Conservation (phyloP, 2,888 invertebrate species). For the Eupithecia tripunctaria region DNA sequence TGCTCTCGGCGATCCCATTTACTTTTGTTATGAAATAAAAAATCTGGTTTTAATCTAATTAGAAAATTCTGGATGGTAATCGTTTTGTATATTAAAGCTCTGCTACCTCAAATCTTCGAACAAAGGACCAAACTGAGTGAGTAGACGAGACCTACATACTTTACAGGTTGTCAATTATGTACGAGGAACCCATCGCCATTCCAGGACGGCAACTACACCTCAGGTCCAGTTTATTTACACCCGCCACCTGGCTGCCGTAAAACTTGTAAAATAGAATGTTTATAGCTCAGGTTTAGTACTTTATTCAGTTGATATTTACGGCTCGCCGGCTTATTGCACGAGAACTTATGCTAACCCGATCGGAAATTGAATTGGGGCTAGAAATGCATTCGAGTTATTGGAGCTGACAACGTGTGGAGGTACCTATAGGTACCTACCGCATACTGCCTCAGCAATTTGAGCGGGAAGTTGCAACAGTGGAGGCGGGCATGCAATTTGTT, state of each 20-base stretch:
- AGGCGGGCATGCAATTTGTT: neutral
- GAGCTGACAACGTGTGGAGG: conserved; percentile 12
- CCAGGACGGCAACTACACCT: conserved; percentile 1
- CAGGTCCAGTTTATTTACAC: conserved; percentile 46
- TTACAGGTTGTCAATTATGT: conserved; percentile 3
- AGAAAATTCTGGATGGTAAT: neutral
- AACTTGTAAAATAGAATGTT: conserved; percentile 63
- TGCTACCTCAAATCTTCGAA: neutral
- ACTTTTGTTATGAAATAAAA: neutral
- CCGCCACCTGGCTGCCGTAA: conserved; percentile 55
- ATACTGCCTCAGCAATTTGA: neutral
- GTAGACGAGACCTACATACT: neutral
- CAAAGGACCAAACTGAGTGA: neutral
- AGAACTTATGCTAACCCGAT: conserved; percentile 44
- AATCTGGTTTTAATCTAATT: neutral
- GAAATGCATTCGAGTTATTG: conserved; percentile 21
- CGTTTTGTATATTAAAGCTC: neutral
- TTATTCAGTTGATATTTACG: conserved; percentile 57
- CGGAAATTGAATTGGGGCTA: conserved; percentile 49
- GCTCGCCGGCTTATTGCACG: conserved; percentile 50
- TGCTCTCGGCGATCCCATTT: neutral
- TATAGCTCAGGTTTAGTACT: conserved; percentile 56
- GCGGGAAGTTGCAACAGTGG: conserved; percentile 1
- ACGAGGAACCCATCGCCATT: neutral
- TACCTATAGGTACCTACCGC: neutral